phyloP scores from a whole-genome alignment of 2,113 vertebrate species.

The Alligator mississippiensis region DNA sequence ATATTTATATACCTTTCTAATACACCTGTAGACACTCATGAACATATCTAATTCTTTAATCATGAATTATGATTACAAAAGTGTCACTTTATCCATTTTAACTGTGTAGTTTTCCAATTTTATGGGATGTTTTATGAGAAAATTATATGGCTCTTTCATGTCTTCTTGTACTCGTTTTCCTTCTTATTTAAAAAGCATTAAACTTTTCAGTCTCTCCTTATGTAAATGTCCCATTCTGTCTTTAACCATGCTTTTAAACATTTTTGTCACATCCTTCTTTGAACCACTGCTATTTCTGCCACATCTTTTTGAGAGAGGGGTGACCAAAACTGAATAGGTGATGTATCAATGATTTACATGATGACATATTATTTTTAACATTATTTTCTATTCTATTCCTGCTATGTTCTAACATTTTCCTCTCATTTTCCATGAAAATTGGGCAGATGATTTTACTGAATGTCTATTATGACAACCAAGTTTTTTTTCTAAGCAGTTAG shows the following conservation, averaged over 20 bases:
- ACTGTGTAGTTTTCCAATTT: constrained; percentile 10
- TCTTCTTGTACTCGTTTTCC: not conserved
- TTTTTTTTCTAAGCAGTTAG: not conserved
- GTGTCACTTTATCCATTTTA: constrained; percentile 20
- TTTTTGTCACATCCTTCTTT: not conserved
- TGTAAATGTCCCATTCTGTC: not conserved
- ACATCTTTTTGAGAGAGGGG: not conserved
- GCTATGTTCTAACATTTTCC: constrained; percentile 4
- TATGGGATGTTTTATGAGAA: not conserved
- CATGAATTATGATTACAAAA: not conserved
- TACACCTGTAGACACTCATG: not conserved
- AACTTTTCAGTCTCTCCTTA: not conserved
- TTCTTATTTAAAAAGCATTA: not conserved
- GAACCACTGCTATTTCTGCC: not conserved
- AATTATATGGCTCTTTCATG: not conserved
- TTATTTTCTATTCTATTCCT: constrained; percentile 12
- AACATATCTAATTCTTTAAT: not conserved
- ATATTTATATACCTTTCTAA: not conserved
- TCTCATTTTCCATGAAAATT: not conserved
- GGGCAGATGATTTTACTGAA: constrained; percentile 27
- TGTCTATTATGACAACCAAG: not conserved
- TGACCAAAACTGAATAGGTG: not conserved
- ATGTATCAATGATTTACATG: not conserved
- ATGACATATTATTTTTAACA: not conserved
- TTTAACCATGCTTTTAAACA: not conserved